phyloP scores from a whole-genome alignment of 2,797 vertebrate species.

The Gila robusta region DNA sequence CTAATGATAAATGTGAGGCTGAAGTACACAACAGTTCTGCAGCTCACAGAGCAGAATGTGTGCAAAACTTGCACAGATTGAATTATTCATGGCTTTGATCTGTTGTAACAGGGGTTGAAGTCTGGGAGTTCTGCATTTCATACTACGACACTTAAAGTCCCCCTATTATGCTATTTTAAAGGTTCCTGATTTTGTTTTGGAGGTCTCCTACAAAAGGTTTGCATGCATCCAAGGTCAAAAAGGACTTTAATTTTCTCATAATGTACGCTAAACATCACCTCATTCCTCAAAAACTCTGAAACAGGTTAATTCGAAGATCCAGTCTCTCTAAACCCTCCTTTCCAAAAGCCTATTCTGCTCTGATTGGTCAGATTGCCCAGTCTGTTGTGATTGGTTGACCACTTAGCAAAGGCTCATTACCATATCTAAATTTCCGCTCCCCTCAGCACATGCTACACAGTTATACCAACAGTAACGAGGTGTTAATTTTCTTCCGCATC shows the following conservation, averaged over 20 bases:
- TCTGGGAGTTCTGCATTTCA: not conserved
- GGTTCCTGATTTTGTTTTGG: not conserved
- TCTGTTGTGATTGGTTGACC: not conserved
- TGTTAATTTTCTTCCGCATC: no score
- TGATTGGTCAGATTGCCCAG: not conserved
- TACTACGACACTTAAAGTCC: not conserved
- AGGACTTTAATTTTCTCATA: not conserved
- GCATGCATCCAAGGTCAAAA: not conserved
- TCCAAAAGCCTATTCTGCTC: not conserved
- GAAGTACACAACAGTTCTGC: not conserved
- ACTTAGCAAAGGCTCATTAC: not conserved
- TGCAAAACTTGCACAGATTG: constrained; percentile 23
- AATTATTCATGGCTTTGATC: constrained; percentile 8
- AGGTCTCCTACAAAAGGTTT: not conserved
- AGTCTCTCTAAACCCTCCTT: not conserved
- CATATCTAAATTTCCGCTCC: not conserved
- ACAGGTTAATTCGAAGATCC: not conserved
- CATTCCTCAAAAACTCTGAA: not conserved
- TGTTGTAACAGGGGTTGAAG: not conserved
- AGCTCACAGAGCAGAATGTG: not conserved
- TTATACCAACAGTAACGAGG: no score
- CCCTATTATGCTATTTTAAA: not conserved
- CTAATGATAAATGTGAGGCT: constrained; percentile 7
- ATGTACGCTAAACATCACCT: not conserved
- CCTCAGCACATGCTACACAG: not conserved